Evolutionary conservation across 1,140 invertebrate genomes (phyloP), one percentile per base, ranked within the genome.

Genomic region (Drosophila yakuba): DNA sequence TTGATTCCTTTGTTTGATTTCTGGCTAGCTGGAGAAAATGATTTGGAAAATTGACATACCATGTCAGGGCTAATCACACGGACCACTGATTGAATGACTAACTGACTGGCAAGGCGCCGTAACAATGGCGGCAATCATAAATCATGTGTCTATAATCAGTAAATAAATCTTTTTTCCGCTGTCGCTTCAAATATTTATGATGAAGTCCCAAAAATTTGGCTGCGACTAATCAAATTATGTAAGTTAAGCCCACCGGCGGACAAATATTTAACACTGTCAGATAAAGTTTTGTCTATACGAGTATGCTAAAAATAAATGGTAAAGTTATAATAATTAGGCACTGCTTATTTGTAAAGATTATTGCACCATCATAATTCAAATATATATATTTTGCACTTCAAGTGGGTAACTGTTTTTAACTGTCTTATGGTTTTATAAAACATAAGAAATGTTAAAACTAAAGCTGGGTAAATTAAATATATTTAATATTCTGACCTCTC

Each of bases 31-130:
- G 64, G 28, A 66, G 73, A 84, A 80, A 85, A 85, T 84, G 73
- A 85, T 84, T 85, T 80, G 83, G 83, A 82, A 86, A 86, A 88
- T 86, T 86, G 82, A 82, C 83, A 88, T 68, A 76, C 86, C 78
- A 85, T 85, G 83, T 82, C 82, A 75, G 75, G 78, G 69, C 78
- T 88, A 85, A 85, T 85, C 82, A 85, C 73, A 84, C 81, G 78
- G 81, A 69, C 52, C 77, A 76, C 77, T 84, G 80, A 78, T 57
- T 71, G 67, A 71, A 71, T 61, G 48, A 45, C 62, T 55, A 62
- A 59, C 48, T 62, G 55, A 57, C 56, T 55, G 62, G 51, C 63
- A 76, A 57, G 38, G 38, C 52, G 50, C 35, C 60, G 35, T 68
- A 57, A 51, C 63, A 69, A 76, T 39, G 68, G 45, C 69, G 54